Percentiles rank a stretch among this genome's conserved stretches.
Conservation (phyloP, 1,140 invertebrate genomes). For the Trissolcus basalis region DNA sequence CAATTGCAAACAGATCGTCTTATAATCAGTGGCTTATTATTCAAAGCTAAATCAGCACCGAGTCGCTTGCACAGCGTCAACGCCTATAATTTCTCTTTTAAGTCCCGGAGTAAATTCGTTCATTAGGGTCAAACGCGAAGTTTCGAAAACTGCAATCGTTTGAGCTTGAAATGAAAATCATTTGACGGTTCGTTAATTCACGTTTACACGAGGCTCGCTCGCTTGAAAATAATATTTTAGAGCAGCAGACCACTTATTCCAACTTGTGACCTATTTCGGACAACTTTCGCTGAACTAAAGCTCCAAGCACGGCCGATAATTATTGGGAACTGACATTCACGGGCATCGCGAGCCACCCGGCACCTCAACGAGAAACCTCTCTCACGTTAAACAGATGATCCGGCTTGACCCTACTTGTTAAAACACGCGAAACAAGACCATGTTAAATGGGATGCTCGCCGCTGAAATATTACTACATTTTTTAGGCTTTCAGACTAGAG, state of each 20-base stretch:
- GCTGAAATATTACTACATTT: slow-evolving; percentile 38
- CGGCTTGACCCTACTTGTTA: slow-evolving; percentile 56
- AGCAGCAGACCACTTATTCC: slow-evolving; percentile 24
- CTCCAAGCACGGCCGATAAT: slow-evolving; percentile 19
- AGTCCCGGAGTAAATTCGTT: slow-evolving; percentile 11
- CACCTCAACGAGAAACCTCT: slow-evolving; percentile 41
- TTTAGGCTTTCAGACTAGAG: slow-evolving; percentile 15
- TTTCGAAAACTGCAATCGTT: slow-evolving; percentile 25
- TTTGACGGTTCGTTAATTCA: slow-evolving; percentile 50
- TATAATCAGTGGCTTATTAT: neutral
- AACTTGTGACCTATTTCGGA: slow-evolving; percentile 34
- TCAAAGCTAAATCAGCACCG: neutral
- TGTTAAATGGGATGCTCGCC: slow-evolving; percentile 42
- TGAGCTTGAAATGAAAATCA: slow-evolving; percentile 28
- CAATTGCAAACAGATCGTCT: neutral
- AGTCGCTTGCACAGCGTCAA: slow-evolving; percentile 2
- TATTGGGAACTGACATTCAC: slow-evolving; percentile 52
- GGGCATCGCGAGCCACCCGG: slow-evolving; percentile 13
- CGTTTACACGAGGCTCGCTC: slow-evolving; percentile 26
- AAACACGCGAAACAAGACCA: slow-evolving; percentile 45
- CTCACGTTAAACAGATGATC: slow-evolving; percentile 55
- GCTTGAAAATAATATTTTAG: slow-evolving; percentile 36
- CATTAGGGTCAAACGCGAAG: slow-evolving; percentile 26
- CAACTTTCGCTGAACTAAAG: slow-evolving; percentile 24
- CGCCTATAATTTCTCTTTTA: slow-evolving; percentile 4